These are phyloP conservation scores for Vipera latastei DNA, from an alignment of 2,797 vertebrate genomes.

Conservation along the genomic window DNA sequence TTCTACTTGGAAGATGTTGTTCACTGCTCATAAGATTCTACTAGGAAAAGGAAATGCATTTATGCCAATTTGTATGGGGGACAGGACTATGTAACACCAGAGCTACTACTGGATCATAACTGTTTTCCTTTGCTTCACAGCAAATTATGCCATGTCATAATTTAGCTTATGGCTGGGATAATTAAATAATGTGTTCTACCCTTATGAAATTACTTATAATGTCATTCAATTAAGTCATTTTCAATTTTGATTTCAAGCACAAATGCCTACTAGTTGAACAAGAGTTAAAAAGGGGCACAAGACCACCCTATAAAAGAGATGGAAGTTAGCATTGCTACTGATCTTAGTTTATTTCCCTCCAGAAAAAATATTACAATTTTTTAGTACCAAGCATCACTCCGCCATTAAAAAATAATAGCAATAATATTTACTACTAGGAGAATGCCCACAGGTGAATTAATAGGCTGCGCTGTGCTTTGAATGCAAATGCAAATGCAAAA, in stretches of 20 bases:
- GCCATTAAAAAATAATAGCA: too few species aligned
- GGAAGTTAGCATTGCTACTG: not conserved
- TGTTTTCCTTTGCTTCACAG: not conserved
- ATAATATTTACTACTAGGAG: not conserved
- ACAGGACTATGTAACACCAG: too few species aligned
- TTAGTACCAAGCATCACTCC: not conserved
- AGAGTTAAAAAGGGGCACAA: not conserved
- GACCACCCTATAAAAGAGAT: not conserved
- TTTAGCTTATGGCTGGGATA: not conserved
- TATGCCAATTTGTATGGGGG: not conserved
- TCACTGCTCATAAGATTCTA: not conserved
- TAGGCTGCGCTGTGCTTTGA: not conserved
- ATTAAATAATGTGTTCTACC: not conserved
- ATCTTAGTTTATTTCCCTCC: too few species aligned
- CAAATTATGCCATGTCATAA: not conserved
- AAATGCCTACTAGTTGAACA: not conserved
- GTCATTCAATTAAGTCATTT: not conserved
- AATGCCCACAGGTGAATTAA: not conserved
- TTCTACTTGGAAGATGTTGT: not conserved
- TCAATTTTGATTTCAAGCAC: not conserved
- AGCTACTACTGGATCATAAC: not conserved
- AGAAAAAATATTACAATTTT: not conserved
- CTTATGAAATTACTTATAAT: not conserved
- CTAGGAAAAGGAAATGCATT: not conserved
- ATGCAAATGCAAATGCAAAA: not conserved